Percentiles rank a stretch among this genome's conserved stretches.
These are phyloP conservation scores for Leptonema lineaticorne DNA, from an alignment of 1,140 invertebrate genomes.

Conservation along the genomic window DNA sequence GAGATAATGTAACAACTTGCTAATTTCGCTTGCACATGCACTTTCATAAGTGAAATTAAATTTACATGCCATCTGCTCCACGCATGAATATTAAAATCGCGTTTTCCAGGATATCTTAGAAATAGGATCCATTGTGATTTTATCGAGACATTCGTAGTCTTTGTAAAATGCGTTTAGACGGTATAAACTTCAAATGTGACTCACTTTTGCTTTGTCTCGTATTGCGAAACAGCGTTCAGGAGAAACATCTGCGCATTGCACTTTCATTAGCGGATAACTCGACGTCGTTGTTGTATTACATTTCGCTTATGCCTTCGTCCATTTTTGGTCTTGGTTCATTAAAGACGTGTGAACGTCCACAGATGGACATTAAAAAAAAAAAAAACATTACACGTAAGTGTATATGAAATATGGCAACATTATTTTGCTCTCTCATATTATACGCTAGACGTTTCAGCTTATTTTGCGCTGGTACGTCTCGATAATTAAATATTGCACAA, in stretches of 20 bases:
- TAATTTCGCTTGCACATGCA: constrained; percentile 11
- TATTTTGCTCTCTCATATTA: constrained; percentile 36
- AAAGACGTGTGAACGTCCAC: constrained; percentile 34
- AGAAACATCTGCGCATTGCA: constrained; percentile 19
- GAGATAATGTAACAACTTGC: constrained; percentile 30
- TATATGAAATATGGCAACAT: constrained; percentile 3
- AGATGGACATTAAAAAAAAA: constrained; percentile 23
- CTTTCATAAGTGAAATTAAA: constrained; percentile 28
- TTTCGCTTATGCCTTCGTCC: constrained; percentile 20
- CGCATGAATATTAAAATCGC: too few species aligned
- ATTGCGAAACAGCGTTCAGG: constrained; percentile 1
- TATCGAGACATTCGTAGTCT: too few species aligned
- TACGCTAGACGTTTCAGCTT: too few species aligned
- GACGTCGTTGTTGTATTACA: not conserved
- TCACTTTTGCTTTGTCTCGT: not conserved
- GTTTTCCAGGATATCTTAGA: too few species aligned
- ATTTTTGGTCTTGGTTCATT: constrained; percentile 31
- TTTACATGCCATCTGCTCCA: constrained; percentile 21
- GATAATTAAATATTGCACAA: too few species aligned
- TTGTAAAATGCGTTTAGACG: too few species aligned
- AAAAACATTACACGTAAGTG: not conserved
- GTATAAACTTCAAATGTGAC: too few species aligned
- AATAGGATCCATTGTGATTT: too few species aligned
- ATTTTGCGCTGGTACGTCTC: too few species aligned
- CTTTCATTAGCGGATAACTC: constrained; percentile 24